Evolutionary conservation across 2,797 vertebrate species (phyloP).

Genomic region (Parotocinclus haroldoi): DNA sequence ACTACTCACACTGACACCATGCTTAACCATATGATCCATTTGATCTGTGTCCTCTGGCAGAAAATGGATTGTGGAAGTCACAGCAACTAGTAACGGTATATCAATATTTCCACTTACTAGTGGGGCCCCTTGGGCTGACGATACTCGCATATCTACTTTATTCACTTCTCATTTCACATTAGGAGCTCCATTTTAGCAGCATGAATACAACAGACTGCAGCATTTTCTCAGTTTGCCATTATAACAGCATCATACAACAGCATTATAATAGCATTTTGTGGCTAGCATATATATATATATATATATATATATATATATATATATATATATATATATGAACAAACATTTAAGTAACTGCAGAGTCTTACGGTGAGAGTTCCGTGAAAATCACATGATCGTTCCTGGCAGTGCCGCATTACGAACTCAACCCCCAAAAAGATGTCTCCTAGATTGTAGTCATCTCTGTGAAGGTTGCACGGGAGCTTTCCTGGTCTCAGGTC

Average conservation of each 20-base stretch:
- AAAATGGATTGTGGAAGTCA: too few species aligned
- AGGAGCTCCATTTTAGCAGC: not conserved
- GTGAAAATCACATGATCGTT: slow-evolving; percentile 70
- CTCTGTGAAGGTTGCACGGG: slow-evolving; percentile 69
- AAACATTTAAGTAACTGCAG: not conserved
- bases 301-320: too few species aligned
- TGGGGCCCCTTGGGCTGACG: too few species aligned
- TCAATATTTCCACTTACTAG: not conserved
- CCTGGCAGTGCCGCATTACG: slow-evolving; percentile 78
- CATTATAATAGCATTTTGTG: too few species aligned
- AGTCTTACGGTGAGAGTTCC: slow-evolving; percentile 75
- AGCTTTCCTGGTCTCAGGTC: slow-evolving; percentile 76
- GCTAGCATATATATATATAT: too few species aligned
- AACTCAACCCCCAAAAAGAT: slow-evolving; percentile 89
- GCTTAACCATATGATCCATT: not conserved
- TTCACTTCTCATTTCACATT: not conserved
- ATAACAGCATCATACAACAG: not conserved
- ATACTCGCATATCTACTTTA: too few species aligned
- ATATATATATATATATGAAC: too few species aligned
- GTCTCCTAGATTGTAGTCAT: slow-evolving; percentile 87
- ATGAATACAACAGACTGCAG: not conserved
- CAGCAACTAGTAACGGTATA: too few species aligned
- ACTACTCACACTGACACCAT: not conserved
- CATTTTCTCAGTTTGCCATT: not conserved
- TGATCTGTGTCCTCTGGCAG: too few species aligned